Conservation (phyloP, 1,140 invertebrate species). For the Physella acuta region DNA sequence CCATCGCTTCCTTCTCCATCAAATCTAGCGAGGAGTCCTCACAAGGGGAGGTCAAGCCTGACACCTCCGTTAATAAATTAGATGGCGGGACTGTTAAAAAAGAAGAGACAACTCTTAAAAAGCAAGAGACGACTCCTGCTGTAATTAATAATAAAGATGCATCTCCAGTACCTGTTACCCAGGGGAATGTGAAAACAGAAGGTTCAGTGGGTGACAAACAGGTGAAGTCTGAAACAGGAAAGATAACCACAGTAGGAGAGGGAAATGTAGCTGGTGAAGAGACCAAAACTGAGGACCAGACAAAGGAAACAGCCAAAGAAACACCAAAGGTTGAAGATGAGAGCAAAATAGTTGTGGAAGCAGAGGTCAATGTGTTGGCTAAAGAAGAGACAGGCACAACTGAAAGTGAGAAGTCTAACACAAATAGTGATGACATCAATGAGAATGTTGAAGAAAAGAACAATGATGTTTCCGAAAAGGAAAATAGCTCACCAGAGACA, state of each 20-base stretch:
- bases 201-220: background rate
- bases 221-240: constrained; percentile 2
- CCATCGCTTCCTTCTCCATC: constrained; percentile 3
- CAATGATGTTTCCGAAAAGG: background rate
- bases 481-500: background rate
- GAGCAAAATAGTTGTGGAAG: too few species aligned
- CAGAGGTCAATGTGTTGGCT: too few species aligned
- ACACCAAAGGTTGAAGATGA: too few species aligned
- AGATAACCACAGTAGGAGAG: constrained; percentile 22
- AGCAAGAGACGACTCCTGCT: too few species aligned
- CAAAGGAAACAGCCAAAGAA: too few species aligned
- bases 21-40: constrained; percentile 22
- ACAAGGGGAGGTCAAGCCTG: constrained; percentile 14
- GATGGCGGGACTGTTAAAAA: constrained; percentile 13
- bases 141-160: too few species aligned
- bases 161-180: too few species aligned
- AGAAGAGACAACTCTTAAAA: background rate
- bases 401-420: too few species aligned
- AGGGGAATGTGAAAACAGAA: constrained; percentile 5
- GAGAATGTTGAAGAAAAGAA: background rate
- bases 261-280: background rate
- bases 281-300: too few species aligned
- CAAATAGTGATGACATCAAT: constrained; percentile 14
- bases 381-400: too few species aligned
- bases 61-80: constrained; percentile 7